phyloP scores from a whole-genome alignment of 2,113 vertebrate genomes.

The Nipponia nippon region DNA sequence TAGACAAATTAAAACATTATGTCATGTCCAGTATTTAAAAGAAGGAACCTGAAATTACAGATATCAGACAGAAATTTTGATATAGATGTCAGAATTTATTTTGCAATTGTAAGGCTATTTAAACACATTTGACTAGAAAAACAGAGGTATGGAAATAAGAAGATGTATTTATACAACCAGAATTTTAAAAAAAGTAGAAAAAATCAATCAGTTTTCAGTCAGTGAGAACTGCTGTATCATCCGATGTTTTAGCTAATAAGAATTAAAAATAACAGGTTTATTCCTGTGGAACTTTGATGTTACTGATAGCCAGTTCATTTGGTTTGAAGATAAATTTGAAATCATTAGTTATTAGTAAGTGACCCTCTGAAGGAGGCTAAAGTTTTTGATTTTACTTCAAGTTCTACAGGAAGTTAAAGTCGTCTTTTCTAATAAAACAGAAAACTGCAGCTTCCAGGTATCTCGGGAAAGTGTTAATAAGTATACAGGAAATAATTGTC shows the following conservation, averaged over 20 bases:
- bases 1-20: neutral
- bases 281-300: neutral
- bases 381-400: neutral
- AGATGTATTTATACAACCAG: neutral
- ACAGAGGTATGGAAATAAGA: neutral
- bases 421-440: neutral
- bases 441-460: neutral
- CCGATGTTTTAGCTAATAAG: neutral
- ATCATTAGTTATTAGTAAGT: neutral
- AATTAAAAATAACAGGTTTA: neutral
- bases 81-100: neutral
- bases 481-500: neutral
- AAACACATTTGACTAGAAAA: neutral
- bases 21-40: neutral
- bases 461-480: neutral
- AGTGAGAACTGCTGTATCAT: neutral
- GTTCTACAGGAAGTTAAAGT: neutral
- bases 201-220: neutral
- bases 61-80: neutral
- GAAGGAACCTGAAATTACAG: neutral
- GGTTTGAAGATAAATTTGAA: neutral
- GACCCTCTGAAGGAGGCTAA: neutral
- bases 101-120: neutral
- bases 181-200: neutral
- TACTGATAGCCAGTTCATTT: neutral